These are phyloP conservation scores for Marronus borbonicus DNA, from an alignment of 2,888 invertebrate species.

Conservation along the genomic window DNA sequence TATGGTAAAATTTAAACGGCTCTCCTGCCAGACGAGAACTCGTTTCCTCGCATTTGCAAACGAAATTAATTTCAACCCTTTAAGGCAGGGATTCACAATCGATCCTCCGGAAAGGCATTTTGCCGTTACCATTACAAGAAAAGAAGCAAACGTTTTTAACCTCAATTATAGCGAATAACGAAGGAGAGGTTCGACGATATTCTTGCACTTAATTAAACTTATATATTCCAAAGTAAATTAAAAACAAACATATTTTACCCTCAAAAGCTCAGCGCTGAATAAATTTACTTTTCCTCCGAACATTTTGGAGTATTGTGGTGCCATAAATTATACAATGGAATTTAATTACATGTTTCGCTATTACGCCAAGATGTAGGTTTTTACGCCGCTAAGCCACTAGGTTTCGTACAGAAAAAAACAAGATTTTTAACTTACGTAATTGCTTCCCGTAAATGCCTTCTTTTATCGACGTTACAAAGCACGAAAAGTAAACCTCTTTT, in stretches of 20 bases:
- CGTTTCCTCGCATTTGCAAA: slow-evolving; percentile 27
- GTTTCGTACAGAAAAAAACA: background rate
- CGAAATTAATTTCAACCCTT: slow-evolving; percentile 37
- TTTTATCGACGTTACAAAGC: no score
- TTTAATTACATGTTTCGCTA: slow-evolving; percentile 59
- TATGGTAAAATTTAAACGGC: slow-evolving; percentile 30
- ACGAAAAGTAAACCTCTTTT: no score
- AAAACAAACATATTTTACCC: slow-evolving; percentile 59
- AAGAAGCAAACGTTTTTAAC: slow-evolving; percentile 17
- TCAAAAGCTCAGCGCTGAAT: slow-evolving; percentile 54
- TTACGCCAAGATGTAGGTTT: slow-evolving; percentile 27
- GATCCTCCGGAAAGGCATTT: slow-evolving; percentile 23
- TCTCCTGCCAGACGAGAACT: slow-evolving; percentile 17
- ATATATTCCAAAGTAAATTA: slow-evolving; percentile 59
- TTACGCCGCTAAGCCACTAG: slow-evolving; percentile 1
- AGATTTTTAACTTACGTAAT: background rate
- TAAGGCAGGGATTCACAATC: slow-evolving; percentile 27
- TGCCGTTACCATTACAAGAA: slow-evolving; percentile 24
- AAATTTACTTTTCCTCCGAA: slow-evolving; percentile 57
- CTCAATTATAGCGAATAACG: slow-evolving; percentile 28
- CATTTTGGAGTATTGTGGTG: slow-evolving; percentile 55
- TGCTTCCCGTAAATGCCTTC: no score
- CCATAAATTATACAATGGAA: slow-evolving; percentile 60
- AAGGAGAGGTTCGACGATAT: slow-evolving; percentile 18
- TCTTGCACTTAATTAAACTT: slow-evolving; percentile 56